Percentiles rank a stretch among this genome's conserved stretches.
Evolutionary conservation across 1,140 invertebrate species (phyloP).

Genomic region (Drosophila ficusphila): DNA sequence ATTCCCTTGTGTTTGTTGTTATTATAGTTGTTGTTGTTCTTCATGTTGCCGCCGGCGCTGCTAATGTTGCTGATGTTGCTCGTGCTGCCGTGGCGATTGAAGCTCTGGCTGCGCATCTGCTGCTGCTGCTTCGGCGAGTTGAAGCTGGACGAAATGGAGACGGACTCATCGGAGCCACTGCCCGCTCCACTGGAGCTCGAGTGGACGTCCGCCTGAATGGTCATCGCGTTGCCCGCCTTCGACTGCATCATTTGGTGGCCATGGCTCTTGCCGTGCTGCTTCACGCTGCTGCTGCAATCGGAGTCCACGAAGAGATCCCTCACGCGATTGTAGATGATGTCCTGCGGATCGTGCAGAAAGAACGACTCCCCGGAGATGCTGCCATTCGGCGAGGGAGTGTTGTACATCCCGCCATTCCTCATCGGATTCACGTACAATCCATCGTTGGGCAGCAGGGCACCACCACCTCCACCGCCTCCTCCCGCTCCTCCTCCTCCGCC

Average conservation of each 20-base stretch:
- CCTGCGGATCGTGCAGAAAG: conserved; percentile 92
- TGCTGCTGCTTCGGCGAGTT: conserved; percentile 73
- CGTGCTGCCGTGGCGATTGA: conserved; percentile 35
- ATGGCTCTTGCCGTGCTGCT: conserved; percentile 50
- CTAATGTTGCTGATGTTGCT: conserved; percentile 17
- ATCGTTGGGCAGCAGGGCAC: conserved; percentile 86
- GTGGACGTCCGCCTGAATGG: conserved; percentile 89
- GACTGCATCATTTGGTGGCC: conserved; percentile 27
- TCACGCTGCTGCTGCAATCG: conserved; percentile 79
- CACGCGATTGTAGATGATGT: conserved; percentile 90
- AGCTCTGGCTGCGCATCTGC: conserved; percentile 44
- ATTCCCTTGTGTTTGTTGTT: conserved; percentile 56
- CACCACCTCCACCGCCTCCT: conserved; percentile 19
- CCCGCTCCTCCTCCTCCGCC: conserved; percentile 25
- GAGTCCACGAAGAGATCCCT: conserved; percentile 91
- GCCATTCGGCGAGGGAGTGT: conserved; percentile 74
- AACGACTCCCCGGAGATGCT: conserved; percentile 89
- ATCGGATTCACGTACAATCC: conserved; percentile 93
- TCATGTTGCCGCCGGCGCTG: conserved; percentile 5
- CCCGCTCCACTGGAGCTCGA: conserved; percentile 87
- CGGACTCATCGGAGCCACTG: conserved; percentile 87
- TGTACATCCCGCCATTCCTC: conserved; percentile 85
- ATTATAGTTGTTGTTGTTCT: conserved; percentile 40
- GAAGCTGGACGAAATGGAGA: conserved; percentile 85
- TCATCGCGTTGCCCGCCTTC: conserved; percentile 69